phyloP scores from a whole-genome alignment of 2,797 vertebrate species.

The Muscicapa comitata region DNA sequence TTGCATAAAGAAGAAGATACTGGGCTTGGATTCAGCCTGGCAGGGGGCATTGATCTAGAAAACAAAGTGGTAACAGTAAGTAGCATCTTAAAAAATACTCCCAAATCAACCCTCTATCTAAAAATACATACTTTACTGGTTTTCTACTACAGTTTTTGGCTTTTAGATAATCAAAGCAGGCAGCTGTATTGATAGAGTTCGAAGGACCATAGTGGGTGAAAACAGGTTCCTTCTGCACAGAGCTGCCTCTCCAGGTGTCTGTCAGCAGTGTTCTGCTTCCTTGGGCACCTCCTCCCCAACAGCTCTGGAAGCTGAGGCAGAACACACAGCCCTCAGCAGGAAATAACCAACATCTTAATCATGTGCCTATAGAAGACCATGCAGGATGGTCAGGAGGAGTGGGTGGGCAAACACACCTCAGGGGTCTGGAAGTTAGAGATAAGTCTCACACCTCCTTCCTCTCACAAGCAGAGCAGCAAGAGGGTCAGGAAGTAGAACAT shows the following conservation, averaged over 20 bases:
- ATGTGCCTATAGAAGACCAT: fast-evolving
- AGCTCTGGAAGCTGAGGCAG: neutral
- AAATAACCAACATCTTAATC: neutral
- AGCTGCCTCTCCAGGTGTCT: neutral
- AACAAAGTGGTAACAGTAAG: conserved; percentile 89
- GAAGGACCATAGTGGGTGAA: neutral
- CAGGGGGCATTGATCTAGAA: conserved; percentile 90
- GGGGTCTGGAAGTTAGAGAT: neutral
- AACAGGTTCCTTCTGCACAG: neutral
- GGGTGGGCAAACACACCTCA: fast-evolving
- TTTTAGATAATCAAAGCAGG: neutral
- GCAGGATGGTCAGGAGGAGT: neutral
- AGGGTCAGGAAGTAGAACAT: neutral
- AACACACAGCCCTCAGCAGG: neutral
- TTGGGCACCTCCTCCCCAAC: neutral
- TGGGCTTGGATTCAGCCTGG: conserved; percentile 92
- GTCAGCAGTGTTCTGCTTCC: neutral
- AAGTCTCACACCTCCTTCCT: neutral
- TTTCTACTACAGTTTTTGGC: neutral
- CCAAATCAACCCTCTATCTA: neutral
- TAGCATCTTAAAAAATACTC: neutral
- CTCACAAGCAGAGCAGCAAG: neutral
- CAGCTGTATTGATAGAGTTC: neutral
- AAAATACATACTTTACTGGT: neutral
- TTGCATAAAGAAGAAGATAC: conserved; percentile 91